phyloP scores from a whole-genome alignment of 1,140 invertebrate genomes.

The Papilio machaon region DNA sequence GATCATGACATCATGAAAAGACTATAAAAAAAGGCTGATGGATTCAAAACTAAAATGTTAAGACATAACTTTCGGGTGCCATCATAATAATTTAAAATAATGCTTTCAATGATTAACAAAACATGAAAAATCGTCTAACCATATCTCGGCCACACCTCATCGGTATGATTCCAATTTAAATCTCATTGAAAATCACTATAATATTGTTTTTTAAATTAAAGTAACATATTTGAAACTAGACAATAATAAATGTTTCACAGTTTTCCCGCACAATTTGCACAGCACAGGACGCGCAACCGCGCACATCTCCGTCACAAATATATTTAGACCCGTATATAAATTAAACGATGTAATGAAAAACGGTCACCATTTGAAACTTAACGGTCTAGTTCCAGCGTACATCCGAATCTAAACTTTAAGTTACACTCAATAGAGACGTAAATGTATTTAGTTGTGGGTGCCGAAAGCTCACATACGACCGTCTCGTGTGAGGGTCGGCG shows the following conservation, averaged over 20 bases:
- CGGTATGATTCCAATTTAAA: neutral
- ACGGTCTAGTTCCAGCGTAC: neutral
- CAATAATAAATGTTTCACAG: neutral
- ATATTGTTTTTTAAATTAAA: neutral
- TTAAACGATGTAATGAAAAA: slow-evolving; percentile 50
- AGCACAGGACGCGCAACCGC: slow-evolving; percentile 26
- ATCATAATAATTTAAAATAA: neutral
- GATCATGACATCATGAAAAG: too few species aligned
- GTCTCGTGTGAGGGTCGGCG: slow-evolving; percentile 34
- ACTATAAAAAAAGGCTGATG: too few species aligned
- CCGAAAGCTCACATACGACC: slow-evolving; percentile 37
- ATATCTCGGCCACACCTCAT: slow-evolving; percentile 5
- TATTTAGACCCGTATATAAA: slow-evolving; percentile 49
- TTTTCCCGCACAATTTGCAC: slow-evolving; percentile 10
- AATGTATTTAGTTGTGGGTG: neutral
- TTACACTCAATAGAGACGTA: slow-evolving; percentile 27
- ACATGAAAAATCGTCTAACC: neutral
- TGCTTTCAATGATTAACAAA: neutral
- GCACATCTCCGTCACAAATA: slow-evolving; percentile 46
- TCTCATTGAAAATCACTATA: neutral
- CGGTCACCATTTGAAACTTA: slow-evolving; percentile 43
- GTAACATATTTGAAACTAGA: neutral
- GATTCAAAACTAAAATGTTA: neutral
- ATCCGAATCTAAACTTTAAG: slow-evolving; percentile 14
- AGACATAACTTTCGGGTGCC: neutral